These are phyloP conservation scores for Tragopan temminckii DNA, from an alignment of 2,797 vertebrate species.

Conservation along the genomic window DNA sequence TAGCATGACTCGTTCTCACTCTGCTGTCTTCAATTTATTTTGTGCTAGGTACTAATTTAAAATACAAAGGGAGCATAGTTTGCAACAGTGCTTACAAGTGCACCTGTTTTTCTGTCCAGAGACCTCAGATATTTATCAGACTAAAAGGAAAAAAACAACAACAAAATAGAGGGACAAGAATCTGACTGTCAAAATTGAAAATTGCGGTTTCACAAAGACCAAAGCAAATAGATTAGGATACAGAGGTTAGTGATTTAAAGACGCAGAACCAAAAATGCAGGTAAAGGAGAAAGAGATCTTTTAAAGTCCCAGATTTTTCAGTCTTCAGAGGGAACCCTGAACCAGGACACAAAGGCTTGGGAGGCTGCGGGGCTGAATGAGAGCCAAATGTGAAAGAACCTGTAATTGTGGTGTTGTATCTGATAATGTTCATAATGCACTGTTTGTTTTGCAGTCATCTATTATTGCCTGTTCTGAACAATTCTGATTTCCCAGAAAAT, in stretches of 20 bases:
- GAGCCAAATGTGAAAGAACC: neutral
- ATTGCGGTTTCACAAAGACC: neutral
- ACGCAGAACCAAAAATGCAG: neutral
- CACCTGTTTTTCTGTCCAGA: neutral
- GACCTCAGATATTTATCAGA: neutral
- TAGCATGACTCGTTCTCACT: neutral
- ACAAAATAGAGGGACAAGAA: neutral
- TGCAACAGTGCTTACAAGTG: neutral
- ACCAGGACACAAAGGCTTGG: neutral
- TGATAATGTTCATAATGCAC: neutral
- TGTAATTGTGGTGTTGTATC: neutral
- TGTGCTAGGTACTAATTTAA: neutral
- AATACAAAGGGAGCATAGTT: neutral
- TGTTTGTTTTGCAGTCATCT: neutral
- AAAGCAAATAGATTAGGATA: neutral
- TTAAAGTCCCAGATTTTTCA: conserved; percentile 20
- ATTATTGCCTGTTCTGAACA: neutral
- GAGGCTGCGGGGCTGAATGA: neutral
- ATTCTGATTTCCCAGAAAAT: neutral
- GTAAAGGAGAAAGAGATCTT: conserved; percentile 1
- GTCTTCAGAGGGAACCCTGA: neutral
- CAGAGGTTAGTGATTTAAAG: neutral
- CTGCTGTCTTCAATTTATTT: conserved; percentile 4
- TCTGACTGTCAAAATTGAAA: neutral
- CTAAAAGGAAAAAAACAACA: neutral